Evolutionary conservation across 1,140 invertebrate genomes (phyloP).

Genomic region (Papilio machaon): DNA sequence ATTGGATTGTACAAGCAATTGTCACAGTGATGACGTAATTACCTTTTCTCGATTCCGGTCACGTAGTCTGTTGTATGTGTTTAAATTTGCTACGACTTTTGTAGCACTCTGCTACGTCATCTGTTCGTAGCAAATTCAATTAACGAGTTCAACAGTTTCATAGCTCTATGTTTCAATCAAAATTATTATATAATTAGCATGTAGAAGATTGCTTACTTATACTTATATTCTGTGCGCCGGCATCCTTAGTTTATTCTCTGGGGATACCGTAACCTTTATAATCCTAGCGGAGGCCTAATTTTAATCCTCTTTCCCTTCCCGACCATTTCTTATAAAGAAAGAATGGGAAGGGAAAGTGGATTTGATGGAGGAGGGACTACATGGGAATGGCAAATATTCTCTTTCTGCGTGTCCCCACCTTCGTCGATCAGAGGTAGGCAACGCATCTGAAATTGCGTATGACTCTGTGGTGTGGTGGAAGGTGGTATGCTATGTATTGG

Average conservation of each 20-base stretch:
- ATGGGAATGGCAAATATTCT: too few relatives aligned
- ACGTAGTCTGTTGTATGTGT: conserved; percentile 29
- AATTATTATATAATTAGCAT: not conserved
- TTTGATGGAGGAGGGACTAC: too few relatives aligned
- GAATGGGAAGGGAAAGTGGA: too few relatives aligned
- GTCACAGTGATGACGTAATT: conserved; percentile 22
- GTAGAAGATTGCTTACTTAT: not conserved
- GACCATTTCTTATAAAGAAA: too few relatives aligned
- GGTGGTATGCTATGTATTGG: too few relatives aligned
- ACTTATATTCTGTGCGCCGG: not conserved
- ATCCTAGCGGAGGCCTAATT: too few relatives aligned
- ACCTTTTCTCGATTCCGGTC: conserved; percentile 32
- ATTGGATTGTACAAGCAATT: conserved; percentile 27
- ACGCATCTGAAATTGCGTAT: too few relatives aligned
- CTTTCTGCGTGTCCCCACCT: too few relatives aligned
- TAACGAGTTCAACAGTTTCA: conserved; percentile 10
- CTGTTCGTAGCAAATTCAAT: conserved; percentile 23
- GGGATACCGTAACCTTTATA: not conserved
- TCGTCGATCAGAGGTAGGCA: too few relatives aligned
- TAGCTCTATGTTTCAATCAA: not conserved
- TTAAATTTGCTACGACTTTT: conserved; percentile 37
- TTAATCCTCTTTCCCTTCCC: too few relatives aligned
- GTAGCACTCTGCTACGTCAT: conserved; percentile 30
- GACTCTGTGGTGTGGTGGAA: too few relatives aligned
- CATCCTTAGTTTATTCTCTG: not conserved